A percentile compares a stretch with the other conserved stretches of the same genome.
Evolutionary conservation across 2,113 vertebrate species (phyloP).

Genomic region (Donacobius atricapilla): DNA sequence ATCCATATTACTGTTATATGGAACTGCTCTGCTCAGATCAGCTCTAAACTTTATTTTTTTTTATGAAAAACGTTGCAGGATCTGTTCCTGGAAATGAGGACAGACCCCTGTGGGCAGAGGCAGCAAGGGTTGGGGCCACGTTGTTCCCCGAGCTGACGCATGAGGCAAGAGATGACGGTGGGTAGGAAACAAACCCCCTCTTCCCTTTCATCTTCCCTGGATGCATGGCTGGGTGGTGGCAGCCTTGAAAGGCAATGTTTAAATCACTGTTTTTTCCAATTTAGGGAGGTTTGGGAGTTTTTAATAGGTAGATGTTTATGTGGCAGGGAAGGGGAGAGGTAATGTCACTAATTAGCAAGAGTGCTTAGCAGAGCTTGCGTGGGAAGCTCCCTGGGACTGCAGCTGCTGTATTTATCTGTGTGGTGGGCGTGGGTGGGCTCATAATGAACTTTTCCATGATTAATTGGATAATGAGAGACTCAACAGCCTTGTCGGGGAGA

Average conservation of each 20-base stretch:
- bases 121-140: neutral
- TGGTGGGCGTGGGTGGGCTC: neutral
- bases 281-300: neutral
- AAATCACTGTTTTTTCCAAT: rapidly evolving
- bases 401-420: neutral
- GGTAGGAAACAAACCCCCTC: neutral
- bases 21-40: neutral
- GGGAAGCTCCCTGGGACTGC: neutral
- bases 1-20: rapidly evolving
- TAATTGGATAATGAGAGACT: neutral
- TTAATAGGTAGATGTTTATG: neutral
- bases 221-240: neutral
- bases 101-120: neutral
- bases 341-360: rapidly evolving
- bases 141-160: neutral
- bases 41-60: neutral
- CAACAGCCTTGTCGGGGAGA: rapidly evolving
- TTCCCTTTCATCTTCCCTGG: neutral
- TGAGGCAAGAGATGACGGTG: neutral
- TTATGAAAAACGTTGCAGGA: neutral
- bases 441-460: neutral
- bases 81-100: neutral
- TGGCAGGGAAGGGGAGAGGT: neutral
- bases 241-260: neutral
- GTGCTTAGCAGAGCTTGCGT: neutral